A percentile compares a stretch with the other conserved stretches of the same genome.
These are phyloP conservation scores for Tautogolabrus adspersus DNA, from an alignment of 2,113 vertebrate species.

Conservation along the genomic window DNA sequence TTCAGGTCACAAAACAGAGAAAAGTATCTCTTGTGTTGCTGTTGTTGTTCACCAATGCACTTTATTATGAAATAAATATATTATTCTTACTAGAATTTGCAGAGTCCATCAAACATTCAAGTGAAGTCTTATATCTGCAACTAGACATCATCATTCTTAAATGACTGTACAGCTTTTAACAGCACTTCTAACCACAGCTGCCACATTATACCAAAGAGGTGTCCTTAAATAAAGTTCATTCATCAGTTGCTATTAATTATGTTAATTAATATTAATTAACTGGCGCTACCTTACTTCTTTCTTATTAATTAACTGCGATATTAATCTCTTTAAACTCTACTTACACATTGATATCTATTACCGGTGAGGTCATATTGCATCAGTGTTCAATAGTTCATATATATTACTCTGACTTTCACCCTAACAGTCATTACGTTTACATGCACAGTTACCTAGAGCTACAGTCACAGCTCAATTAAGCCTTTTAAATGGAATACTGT, in stretches of 20 bases:
- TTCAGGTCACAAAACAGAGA: not conserved
- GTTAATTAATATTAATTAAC: conserved; percentile 78
- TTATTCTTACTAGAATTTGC: too few relatives aligned
- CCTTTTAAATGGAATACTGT: too few relatives aligned
- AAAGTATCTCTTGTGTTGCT: not conserved
- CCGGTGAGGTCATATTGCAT: conserved; percentile 33
- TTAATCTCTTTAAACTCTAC: conserved; percentile 75
- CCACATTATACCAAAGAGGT: conserved; percentile 57
- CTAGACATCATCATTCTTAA: not conserved
- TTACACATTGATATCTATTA: conserved; percentile 59
- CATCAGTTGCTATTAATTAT: conserved; percentile 74
- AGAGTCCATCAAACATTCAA: too few relatives aligned
- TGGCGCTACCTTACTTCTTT: conserved; percentile 59
- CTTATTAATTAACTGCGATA: conserved; percentile 66
- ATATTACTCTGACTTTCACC: conserved; percentile 5
- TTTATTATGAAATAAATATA: too few relatives aligned
- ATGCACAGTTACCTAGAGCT: too few relatives aligned
- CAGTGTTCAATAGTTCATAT: conserved; percentile 44
- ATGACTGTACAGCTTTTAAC: conserved; percentile 9
- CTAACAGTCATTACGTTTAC: not conserved
- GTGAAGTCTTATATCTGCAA: too few relatives aligned
- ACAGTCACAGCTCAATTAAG: too few relatives aligned
- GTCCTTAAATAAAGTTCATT: conserved; percentile 73
- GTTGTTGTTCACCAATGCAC: too few relatives aligned
- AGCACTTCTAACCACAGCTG: conserved; percentile 44